Base-by-base conservation (phyloP, 2,888 invertebrate species). In the Phaonia tiefii region DNA sequence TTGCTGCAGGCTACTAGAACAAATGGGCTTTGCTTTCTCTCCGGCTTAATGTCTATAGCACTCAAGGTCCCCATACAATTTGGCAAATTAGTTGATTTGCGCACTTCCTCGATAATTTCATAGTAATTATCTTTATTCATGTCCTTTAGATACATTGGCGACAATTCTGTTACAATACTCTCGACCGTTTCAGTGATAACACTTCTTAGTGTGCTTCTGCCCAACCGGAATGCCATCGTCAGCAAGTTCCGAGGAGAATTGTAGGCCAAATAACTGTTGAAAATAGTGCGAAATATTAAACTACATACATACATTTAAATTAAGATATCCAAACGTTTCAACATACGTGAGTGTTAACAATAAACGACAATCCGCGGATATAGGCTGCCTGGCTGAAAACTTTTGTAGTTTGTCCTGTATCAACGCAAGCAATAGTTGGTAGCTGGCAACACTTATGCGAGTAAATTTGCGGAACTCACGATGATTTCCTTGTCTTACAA, bases 401-500 rank as follows among this genome's bases (percentile, higher is more conserved):
- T 78, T 81, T 8, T n/a, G 15, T 20, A 81, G 31, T 26, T 72
- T 81, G 54, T 81, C 74, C 44, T 26, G 60, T 69, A 81, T 42
- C 11, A 81, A 44, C 11, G 7, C 15, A 26, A 78, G 63, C 42
- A 81, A 56, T 44, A 67, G 51, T 31, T 75, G 51, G 46, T 78
- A 81, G 1, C 77, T 81, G 10, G 77, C 56, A 5, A 81, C 67
- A 44, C 74, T 81, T 22, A 81, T 10, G 2, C 81, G 78, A 0
- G 81, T 81, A 17, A 81, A 78, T 63, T 78, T 77, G 0, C 81
- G 81, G 63, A 81, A 81, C 67, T 81, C 81, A 5, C 67, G 46
- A 56, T 75, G 75, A 58, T 81, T 81, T 31, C 69, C 51, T n/a
- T 78, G 75, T 42, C 46, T 51, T n/a, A 81, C 58, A 10, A 78